Percentiles rank a stretch among this genome's conserved stretches.
phyloP scores from a whole-genome alignment of 1,140 invertebrate genomes.

The Bathynomus jamesi region DNA sequence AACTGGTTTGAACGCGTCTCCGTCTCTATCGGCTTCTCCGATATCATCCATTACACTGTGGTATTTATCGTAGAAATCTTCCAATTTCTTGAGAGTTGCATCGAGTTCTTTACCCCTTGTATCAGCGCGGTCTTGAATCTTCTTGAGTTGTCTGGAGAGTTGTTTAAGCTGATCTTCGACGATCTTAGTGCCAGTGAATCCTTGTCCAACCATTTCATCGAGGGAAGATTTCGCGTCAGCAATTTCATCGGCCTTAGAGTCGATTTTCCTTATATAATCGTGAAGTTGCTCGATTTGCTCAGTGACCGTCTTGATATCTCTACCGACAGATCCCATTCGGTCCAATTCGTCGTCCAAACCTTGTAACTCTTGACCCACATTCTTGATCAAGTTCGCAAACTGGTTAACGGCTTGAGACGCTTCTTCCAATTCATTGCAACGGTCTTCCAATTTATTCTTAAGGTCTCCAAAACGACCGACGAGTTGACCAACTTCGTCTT shows the following conservation, averaged over 20 bases:
- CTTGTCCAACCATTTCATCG: slow-evolving; percentile 68
- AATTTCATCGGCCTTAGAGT: slow-evolving; percentile 56
- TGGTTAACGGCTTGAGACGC: slow-evolving; percentile 76
- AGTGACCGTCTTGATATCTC: slow-evolving; percentile 75
- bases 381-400: slow-evolving; percentile 78
- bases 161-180: slow-evolving; percentile 60
- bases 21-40: slow-evolving; percentile 52
- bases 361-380: slow-evolving; percentile 62
- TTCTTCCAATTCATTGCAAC: slow-evolving; percentile 70
- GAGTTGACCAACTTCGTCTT: slow-evolving; percentile 67
- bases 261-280: slow-evolving; percentile 56
- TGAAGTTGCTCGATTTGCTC: slow-evolving; percentile 73
- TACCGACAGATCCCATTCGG: slow-evolving; percentile 68
- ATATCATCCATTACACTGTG: slow-evolving; percentile 66
- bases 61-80: slow-evolving; percentile 74
- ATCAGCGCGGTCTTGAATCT: slow-evolving; percentile 66
- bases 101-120: slow-evolving; percentile 68
- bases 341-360: slow-evolving; percentile 76
- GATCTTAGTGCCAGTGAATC: slow-evolving; percentile 48
- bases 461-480: slow-evolving; percentile 70
- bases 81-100: slow-evolving; percentile 61
- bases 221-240: slow-evolving; percentile 60
- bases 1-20: slow-evolving; percentile 61
- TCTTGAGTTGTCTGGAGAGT: slow-evolving; percentile 65
- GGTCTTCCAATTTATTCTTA: slow-evolving; percentile 64